phyloP scores from a whole-genome alignment of 2,113 vertebrate genomes.

The Gnathonemus longibarbis region DNA sequence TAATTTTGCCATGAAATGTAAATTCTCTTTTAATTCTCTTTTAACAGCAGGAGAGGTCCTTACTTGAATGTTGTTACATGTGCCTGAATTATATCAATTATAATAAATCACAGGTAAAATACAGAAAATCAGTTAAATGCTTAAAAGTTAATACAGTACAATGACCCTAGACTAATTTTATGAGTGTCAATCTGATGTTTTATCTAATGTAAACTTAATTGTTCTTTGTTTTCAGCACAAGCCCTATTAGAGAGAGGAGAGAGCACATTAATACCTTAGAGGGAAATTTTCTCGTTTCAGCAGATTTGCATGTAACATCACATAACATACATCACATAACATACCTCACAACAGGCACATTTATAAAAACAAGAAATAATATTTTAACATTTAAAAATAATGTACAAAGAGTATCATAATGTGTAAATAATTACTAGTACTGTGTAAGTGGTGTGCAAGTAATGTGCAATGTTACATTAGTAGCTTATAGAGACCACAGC shows the following conservation, averaged over 20 bases:
- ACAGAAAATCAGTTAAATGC: background rate
- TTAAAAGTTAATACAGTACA: background rate
- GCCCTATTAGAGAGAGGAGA: background rate
- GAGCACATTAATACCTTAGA: background rate
- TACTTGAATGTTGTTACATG: background rate
- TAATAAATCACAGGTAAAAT: background rate
- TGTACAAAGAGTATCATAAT: background rate
- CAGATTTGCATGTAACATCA: background rate
- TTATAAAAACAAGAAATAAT: background rate
- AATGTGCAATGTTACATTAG: background rate
- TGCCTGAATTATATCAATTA: background rate
- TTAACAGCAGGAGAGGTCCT: background rate
- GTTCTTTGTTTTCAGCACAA: background rate
- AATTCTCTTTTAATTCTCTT: background rate
- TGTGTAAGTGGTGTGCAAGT: background rate
- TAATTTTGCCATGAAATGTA: background rate
- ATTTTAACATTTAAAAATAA: background rate
- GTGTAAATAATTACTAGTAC: background rate
- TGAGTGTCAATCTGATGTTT: background rate
- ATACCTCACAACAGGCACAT: background rate
- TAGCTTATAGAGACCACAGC: background rate
- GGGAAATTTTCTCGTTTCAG: background rate
- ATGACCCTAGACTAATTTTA: background rate
- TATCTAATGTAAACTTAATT: background rate
- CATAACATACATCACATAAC: background rate